Percentiles rank a stretch among this genome's conserved stretches.
phyloP scores from a whole-genome alignment of 2,888 invertebrate genomes.

The Tipula lateralis region DNA sequence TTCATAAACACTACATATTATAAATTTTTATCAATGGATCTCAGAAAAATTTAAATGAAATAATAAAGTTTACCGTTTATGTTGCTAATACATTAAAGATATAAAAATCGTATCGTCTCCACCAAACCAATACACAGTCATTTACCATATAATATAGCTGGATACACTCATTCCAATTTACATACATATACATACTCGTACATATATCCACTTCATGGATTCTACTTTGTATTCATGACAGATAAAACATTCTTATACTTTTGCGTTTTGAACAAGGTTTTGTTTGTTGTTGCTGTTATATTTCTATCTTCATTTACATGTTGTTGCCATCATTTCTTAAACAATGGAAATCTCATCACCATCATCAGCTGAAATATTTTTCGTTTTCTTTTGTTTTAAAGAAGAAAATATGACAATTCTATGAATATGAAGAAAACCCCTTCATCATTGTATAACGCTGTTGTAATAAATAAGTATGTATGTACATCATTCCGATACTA shows the following conservation, averaged over 20 bases:
- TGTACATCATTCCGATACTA: not conserved
- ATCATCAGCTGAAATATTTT: not conserved
- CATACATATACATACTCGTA: not conserved
- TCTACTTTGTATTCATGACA: not conserved
- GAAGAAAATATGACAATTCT: not conserved
- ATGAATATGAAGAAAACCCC: not conserved
- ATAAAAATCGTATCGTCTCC: not conserved
- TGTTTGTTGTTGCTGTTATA: not conserved
- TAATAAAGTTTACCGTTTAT: not conserved
- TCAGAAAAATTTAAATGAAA: not conserved
- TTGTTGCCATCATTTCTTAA: not conserved
- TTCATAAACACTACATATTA: not conserved
- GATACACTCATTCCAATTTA: not conserved
- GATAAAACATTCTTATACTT: not conserved
- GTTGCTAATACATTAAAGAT: not conserved
- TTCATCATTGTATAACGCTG: not conserved
- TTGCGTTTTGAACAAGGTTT: not conserved
- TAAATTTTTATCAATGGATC: not conserved
- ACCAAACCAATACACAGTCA: not conserved
- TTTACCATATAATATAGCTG: not conserved
- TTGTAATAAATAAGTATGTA: not conserved
- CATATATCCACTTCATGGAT: not conserved
- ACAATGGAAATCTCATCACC: not conserved
- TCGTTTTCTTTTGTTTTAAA: not conserved
- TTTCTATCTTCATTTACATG: conserved; percentile 11